Base-by-base conservation (phyloP, 2,797 vertebrate species). In the Gallinago stenura region DNA sequence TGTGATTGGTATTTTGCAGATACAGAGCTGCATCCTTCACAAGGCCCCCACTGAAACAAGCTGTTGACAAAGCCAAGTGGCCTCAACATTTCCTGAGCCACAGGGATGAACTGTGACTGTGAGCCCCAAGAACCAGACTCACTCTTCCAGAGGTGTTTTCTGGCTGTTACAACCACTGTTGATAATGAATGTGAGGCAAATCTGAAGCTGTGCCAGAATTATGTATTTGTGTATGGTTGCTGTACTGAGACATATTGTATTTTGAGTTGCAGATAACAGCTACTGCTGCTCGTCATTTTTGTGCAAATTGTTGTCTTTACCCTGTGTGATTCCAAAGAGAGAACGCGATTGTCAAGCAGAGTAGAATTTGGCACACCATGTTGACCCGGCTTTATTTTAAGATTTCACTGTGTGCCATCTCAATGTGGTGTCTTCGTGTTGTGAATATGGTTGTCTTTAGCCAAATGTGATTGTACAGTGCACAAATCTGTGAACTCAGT, bases 121-220 rank as follows among this genome's bases (percentile, higher is more conserved):
- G 98, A 98, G 95, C 93, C 97, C 2, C 57, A 75, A 21, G 97
- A 98, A 57, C 96, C 98, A 2, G 98, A 97, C 60, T 88, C 71
- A 26, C 94, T 98, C 57, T 98, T 98, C 79, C 98, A 98, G 96
- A 97, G 96, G 65, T 98, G 98, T 97, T 99, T 99, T 93, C 97
- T 97, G 43, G 97, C 98, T 31, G 90, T 98, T 35, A 94, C 97
- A 89, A 97, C 97, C 1, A 64, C 95, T 13, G 94, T 97, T 3
- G 82, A 98, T 93, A 97, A 98, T 54, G 98, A 98, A 24, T 48
- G 22, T 48, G 89, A 98, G 97, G 89, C 98, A 98, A 41, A 92
- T 95, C 8, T 97, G 97, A 97, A 92, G 93, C 60, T 95, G 43
- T 72, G 69, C 65, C 64, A 39, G 58, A 56, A 65, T 80, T 76